Evolutionary conservation across 2,888 invertebrate species (phyloP), one percentile per base, ranked within the genome.

Genomic region (Ophion slaviceki): DNA sequence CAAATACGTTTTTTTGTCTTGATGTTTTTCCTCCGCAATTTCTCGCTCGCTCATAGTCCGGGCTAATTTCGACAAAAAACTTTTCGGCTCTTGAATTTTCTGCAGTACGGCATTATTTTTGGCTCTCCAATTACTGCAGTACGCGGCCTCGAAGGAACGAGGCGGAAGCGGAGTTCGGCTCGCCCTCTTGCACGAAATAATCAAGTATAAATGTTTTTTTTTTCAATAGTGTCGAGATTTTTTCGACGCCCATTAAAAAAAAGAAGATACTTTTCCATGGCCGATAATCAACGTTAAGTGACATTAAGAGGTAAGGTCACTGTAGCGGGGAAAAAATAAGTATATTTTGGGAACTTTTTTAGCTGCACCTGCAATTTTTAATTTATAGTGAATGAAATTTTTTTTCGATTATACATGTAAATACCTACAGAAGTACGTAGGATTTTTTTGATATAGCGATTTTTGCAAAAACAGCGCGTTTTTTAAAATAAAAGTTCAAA

Each of bases 31-130:
- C 47, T 61, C 24, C 10, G 11, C 20, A 59, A 40, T 78, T 78
- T 68, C 61, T 61, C 47, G 32, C 66, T 47, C 45, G 28, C 59
- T 40, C 67, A 74, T 74, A 40, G n/a, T 28, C 36, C 45, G 47
- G 28, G 24, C 47, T 28, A 62, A 24, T 32, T 17, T 28, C n/a
- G 28, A 64, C 62, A 45, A 57, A 67, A 82, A 80, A 80, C 61
- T 80, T 82, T 70, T 45, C 62, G 40, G 32, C 53, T 67, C 67
- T 71, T 47, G 28, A 61, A 80, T 77, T 74, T 79, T 28, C 40
- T 61, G 40, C 14, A 3, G 20, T 3, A 59, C 20, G 20, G 57
- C 24, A 59, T 36, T 45, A n/a, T 53, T 32, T 36, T 53, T 2
- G 14, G 36, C 14, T 74, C 74, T 61, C 40, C 20, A 40, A 74